Conservation (phyloP, 2,113 vertebrate species). For the Thunnus thynnus region DNA sequence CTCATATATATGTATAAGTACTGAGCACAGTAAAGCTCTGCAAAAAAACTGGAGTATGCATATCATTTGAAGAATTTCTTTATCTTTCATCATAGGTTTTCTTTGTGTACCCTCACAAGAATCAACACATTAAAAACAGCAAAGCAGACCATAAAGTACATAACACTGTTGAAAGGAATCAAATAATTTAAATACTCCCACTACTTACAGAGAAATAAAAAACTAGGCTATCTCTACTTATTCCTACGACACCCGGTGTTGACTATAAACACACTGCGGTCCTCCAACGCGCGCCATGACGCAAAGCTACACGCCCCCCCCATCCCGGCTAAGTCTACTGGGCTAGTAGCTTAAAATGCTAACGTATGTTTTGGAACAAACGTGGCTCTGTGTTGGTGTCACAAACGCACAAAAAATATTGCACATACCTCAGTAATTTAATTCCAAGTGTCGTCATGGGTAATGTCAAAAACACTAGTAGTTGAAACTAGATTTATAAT, state of each 20-base stretch:
- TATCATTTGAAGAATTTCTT: neutral
- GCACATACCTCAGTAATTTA: neutral
- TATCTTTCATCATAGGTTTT: neutral
- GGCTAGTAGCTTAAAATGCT: conserved; percentile 10
- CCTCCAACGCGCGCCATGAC: too few relatives aligned
- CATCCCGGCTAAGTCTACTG: neutral
- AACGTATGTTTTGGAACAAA: neutral
- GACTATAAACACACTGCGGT: too few relatives aligned
- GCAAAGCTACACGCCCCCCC: neutral
- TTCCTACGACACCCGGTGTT: too few relatives aligned
- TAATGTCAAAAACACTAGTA: neutral
- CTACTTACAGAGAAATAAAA: neutral
- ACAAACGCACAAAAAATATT: neutral
- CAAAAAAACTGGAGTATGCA: neutral
- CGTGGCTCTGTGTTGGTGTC: neutral
- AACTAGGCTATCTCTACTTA: too few relatives aligned
- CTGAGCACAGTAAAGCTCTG: neutral
- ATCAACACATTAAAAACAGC: neutral
- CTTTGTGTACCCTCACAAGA: neutral
- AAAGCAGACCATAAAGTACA: neutral
- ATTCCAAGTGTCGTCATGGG: neutral
- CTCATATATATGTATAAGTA: conserved; percentile 3
- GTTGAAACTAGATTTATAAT: neutral
- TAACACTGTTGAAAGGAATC: neutral
- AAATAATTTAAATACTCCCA: neutral